Evolutionary conservation across 2,888 invertebrate species (phyloP).

Genomic region (Margaritifera margaritifera): DNA sequence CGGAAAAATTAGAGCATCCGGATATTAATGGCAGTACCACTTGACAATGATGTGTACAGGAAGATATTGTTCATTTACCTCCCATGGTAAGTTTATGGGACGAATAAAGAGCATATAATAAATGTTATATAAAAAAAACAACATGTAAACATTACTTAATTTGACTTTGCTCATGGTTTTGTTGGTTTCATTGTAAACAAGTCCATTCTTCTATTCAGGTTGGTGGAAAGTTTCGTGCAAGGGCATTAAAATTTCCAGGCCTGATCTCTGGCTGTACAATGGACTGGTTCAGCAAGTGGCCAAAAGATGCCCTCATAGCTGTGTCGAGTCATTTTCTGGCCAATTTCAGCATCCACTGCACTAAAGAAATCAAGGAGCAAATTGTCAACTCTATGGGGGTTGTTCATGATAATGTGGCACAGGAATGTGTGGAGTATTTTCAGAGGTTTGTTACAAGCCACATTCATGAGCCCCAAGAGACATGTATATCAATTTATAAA

Average conservation of each 20-base stretch:
- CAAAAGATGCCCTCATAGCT: constrained; percentile 68
- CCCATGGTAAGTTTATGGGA: no score
- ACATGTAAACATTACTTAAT: no score
- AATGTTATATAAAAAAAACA: no score
- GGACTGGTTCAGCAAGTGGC: constrained; percentile 72
- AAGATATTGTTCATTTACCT: no score
- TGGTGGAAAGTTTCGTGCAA: constrained; percentile 66
- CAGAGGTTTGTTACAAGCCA: constrained; percentile 50
- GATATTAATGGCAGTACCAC: no score
- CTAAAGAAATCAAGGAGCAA: constrained; percentile 53
- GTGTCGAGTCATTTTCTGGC: constrained; percentile 69
- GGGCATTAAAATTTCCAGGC: constrained; percentile 71
- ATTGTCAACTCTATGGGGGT: constrained; percentile 67
- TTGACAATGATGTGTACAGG: no score
- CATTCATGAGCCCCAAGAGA: background rate
- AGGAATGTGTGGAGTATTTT: constrained; percentile 65
- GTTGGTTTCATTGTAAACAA: background rate
- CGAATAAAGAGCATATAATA: no score
- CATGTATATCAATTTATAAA: background rate
- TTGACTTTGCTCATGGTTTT: no score
- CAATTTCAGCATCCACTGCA: constrained; percentile 58
- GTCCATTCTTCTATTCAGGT: constrained; percentile 43
- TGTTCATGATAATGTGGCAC: constrained; percentile 67
- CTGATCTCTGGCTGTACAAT: constrained; percentile 72
- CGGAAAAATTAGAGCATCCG: no score